phyloP scores from a whole-genome alignment of 1,140 invertebrate genomes.

The Meteorus sp. region DNA sequence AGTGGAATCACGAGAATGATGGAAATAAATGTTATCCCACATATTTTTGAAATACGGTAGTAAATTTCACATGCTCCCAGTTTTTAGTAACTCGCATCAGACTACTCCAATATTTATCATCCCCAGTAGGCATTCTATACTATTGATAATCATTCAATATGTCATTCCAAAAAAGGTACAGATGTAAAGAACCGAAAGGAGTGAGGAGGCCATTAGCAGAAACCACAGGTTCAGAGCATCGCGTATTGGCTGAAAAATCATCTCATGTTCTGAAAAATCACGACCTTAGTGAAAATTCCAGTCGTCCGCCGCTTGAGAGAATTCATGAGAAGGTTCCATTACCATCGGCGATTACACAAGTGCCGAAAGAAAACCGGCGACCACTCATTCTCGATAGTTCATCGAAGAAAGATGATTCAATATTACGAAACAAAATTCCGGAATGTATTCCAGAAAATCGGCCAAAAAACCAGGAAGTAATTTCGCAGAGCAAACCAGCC shows the following conservation, averaged over 20 bases:
- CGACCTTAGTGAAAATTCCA: neutral
- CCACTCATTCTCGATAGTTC: neutral
- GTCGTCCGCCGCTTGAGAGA: neutral
- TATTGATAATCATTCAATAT: too few species aligned
- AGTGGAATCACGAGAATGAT: too few species aligned
- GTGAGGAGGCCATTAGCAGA: constrained; percentile 42
- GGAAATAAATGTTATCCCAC: too few species aligned
- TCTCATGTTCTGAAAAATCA: neutral
- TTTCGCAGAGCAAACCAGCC: too few species aligned
- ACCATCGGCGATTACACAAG: neutral
- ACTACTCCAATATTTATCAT: too few species aligned
- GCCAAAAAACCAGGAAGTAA: too few species aligned
- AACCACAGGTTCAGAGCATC: constrained; percentile 25
- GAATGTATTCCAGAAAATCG: too few species aligned
- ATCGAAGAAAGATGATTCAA: neutral
- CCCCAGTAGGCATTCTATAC: too few species aligned
- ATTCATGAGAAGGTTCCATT: neutral
- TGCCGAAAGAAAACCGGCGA: neutral
- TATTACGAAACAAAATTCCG: too few species aligned
- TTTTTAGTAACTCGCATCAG: too few species aligned
- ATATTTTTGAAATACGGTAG: too few species aligned
- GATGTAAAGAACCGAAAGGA: constrained; percentile 33
- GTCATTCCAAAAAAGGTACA: constrained; percentile 31
- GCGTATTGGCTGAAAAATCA: neutral
- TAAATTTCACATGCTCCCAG: too few species aligned